Percentiles rank a stretch among this genome's conserved stretches.
Evolutionary conservation across 2,888 invertebrate species (phyloP).

Genomic region (Drosophila falleni): DNA sequence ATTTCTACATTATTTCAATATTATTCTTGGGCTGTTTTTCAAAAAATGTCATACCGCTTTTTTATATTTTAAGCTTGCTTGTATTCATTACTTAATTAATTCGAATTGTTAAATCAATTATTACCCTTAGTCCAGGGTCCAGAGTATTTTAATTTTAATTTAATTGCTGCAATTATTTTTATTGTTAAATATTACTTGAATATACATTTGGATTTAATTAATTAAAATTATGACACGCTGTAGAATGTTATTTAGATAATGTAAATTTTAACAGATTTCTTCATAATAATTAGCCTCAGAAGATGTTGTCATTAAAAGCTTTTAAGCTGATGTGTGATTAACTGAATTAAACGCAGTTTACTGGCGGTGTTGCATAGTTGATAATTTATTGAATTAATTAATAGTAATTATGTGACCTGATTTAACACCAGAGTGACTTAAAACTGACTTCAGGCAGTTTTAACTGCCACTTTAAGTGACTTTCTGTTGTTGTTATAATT

Average conservation of each 20-base stretch:
- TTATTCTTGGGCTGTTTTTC: too few species aligned
- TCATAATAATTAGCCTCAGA: too few species aligned
- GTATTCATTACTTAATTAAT: background rate
- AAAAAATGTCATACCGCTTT: background rate
- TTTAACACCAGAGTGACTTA: conserved; percentile 67
- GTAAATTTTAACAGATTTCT: too few species aligned
- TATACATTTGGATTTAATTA: background rate
- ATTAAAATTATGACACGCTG: background rate
- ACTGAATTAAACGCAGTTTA: background rate
- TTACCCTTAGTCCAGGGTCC: background rate
- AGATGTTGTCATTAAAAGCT: background rate
- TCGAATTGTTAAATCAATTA: background rate
- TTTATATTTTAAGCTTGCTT: background rate
- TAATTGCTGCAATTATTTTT: too few species aligned
- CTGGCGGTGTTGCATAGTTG: conserved; percentile 8
- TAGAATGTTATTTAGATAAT: background rate
- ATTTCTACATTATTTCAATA: background rate
- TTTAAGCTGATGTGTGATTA: background rate
- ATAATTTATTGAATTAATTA: conserved; percentile 31
- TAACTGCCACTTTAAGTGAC: conserved; percentile 39
- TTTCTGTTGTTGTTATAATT: conserved; percentile 42
- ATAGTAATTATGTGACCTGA: conserved; percentile 64
- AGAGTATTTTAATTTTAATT: background rate
- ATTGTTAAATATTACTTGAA: too few species aligned
- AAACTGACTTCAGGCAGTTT: conserved; percentile 52